Percentiles rank a stretch among this genome's conserved stretches.
phyloP scores from a whole-genome alignment of 2,113 vertebrate species.

The Glaucidium brasilianum region DNA sequence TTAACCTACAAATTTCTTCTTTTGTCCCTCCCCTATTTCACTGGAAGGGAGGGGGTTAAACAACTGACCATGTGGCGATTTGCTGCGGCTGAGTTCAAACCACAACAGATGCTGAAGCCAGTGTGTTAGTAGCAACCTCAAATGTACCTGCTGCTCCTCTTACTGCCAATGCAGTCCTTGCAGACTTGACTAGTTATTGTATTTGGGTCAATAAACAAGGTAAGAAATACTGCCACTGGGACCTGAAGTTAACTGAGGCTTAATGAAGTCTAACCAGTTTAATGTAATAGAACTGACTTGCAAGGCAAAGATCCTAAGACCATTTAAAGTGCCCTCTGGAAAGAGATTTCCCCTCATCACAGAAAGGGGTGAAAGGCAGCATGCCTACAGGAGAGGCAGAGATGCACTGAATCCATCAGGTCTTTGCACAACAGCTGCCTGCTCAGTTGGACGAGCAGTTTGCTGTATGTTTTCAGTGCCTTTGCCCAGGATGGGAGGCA shows the following conservation, averaged over 20 bases:
- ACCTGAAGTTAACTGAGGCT: neutral
- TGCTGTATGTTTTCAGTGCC: neutral
- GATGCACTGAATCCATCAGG: neutral
- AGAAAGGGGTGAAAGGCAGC: neutral
- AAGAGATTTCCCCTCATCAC: neutral
- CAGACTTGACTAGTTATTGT: neutral
- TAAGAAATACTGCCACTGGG: fast-evolving
- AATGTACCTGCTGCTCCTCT: neutral
- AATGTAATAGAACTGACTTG: neutral
- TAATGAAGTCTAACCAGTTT: neutral
- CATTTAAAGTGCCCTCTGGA: neutral
- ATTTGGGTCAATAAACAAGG: neutral
- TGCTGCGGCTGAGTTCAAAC: too few species aligned
- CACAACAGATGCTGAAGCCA: neutral
- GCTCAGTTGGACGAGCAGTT: neutral
- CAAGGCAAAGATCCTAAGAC: neutral
- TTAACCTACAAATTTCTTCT: too few species aligned
- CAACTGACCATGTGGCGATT: too few species aligned
- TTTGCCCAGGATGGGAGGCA: neutral
- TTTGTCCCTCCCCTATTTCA: too few species aligned
- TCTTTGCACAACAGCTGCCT: neutral
- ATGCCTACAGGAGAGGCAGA: neutral
- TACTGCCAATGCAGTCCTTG: neutral
- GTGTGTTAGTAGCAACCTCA: neutral
- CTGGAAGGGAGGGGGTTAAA: too few species aligned